Percentiles rank a stretch among this genome's conserved stretches.
Conservation (phyloP, 2,113 vertebrate species). For the Mystacornis crossleyi region DNA sequence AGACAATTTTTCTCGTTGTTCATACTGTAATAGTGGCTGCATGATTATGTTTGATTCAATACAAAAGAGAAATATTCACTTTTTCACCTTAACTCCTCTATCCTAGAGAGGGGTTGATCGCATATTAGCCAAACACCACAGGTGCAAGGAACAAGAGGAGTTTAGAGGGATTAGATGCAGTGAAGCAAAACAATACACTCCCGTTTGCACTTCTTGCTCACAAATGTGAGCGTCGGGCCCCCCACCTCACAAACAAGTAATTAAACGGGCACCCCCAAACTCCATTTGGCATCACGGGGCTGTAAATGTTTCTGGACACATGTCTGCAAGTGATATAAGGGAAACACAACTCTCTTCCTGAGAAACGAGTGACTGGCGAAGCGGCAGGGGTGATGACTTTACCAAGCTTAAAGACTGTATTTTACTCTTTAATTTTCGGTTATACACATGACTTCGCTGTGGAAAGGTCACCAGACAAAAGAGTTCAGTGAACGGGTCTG, state of each 20-base stretch:
- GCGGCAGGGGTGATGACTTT: neutral
- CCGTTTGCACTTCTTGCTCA: neutral
- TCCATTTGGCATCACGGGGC: neutral
- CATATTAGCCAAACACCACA: neutral
- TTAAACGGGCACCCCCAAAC: rapidly evolving
- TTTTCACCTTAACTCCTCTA: neutral
- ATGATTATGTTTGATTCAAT: neutral
- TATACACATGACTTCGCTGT: neutral
- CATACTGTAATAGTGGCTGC: neutral
- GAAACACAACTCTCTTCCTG: neutral
- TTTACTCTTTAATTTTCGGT: slow-evolving; percentile 25
- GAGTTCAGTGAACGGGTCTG: neutral
- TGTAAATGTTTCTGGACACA: neutral
- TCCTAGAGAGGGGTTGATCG: neutral
- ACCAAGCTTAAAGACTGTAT: neutral
- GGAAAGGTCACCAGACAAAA: slow-evolving; percentile 42
- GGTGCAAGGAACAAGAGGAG: neutral
- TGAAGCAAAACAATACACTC: neutral
- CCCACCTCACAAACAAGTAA: neutral
- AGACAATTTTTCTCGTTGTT: neutral
- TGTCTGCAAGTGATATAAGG: rapidly evolving
- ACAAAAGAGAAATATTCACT: neutral
- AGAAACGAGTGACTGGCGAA: neutral
- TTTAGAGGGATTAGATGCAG: neutral
- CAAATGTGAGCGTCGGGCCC: neutral